Evolutionary conservation across 2,888 invertebrate genomes (phyloP).

Genomic region (Lithophane leautieri): DNA sequence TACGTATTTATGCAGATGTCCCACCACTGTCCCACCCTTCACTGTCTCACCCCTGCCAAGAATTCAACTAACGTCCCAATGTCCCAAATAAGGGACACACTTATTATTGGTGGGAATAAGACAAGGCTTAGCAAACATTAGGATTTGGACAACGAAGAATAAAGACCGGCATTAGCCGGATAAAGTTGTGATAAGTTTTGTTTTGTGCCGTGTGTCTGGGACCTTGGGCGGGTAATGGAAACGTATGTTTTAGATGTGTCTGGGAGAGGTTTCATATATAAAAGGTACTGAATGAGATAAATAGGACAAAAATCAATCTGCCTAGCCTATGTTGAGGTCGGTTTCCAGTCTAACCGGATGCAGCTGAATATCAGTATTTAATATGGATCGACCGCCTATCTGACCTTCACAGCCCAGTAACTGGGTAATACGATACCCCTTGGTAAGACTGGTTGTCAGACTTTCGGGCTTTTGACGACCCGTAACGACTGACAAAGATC

Average conservation of each 20-base stretch:
- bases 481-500: no score
- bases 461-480: no score
- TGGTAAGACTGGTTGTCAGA: no score
- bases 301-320: neutral
- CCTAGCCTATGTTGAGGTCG: no score
- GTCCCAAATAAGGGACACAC: slow-evolving; percentile 74
- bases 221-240: slow-evolving; percentile 31
- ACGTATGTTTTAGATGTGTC: slow-evolving; percentile 32
- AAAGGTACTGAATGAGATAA: neutral
- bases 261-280: neutral
- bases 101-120: slow-evolving; percentile 78
- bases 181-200: slow-evolving; percentile 59
- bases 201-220: slow-evolving; percentile 50
- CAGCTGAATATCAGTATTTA: no score
- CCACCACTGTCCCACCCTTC: slow-evolving; percentile 56
- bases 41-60: slow-evolving; percentile 70
- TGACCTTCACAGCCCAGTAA: no score
- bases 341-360: no score
- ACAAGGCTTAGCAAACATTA: slow-evolving; percentile 76
- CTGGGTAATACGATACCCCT: no score
- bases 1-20: slow-evolving; percentile 88
- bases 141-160: slow-evolving; percentile 78
- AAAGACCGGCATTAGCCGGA: slow-evolving; percentile 65
- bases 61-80: slow-evolving; percentile 82
- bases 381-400: no score